Conservation (phyloP, 2,797 vertebrate species). For the Eremophila alpestris region DNA sequence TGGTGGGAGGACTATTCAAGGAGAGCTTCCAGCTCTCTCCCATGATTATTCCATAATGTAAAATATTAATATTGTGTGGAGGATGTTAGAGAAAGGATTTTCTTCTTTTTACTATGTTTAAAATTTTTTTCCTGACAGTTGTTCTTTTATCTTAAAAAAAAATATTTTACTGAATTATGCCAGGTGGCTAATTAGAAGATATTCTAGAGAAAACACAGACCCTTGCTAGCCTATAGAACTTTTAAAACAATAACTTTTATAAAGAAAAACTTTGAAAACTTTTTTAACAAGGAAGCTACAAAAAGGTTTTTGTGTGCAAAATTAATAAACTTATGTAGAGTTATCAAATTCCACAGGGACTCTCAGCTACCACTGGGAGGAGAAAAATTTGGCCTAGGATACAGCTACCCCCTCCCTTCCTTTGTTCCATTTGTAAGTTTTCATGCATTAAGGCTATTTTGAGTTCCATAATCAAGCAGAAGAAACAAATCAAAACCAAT, state of each 20-base stretch:
- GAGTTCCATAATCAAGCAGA: background rate
- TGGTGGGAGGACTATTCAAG: background rate
- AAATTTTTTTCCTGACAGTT: background rate
- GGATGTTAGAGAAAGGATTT: background rate
- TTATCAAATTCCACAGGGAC: background rate
- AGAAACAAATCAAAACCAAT: background rate
- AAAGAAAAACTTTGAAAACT: background rate
- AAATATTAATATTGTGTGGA: background rate
- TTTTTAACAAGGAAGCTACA: background rate
- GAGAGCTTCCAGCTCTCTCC: background rate
- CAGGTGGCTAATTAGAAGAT: conserved; percentile 21
- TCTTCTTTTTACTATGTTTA: background rate
- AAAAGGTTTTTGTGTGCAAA: background rate
- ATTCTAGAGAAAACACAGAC: background rate
- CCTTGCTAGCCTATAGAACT: background rate
- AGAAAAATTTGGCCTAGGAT: background rate
- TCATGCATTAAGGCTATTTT: background rate
- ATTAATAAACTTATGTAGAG: background rate
- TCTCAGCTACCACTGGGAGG: background rate
- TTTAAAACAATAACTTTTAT: background rate
- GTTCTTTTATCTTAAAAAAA: background rate
- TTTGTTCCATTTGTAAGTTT: background rate
- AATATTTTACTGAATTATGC: background rate
- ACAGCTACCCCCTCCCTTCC: background rate
- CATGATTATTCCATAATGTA: background rate